Evolutionary conservation across 2,888 invertebrate genomes (phyloP).

Genomic region (Pollenia griseotomentosa): DNA sequence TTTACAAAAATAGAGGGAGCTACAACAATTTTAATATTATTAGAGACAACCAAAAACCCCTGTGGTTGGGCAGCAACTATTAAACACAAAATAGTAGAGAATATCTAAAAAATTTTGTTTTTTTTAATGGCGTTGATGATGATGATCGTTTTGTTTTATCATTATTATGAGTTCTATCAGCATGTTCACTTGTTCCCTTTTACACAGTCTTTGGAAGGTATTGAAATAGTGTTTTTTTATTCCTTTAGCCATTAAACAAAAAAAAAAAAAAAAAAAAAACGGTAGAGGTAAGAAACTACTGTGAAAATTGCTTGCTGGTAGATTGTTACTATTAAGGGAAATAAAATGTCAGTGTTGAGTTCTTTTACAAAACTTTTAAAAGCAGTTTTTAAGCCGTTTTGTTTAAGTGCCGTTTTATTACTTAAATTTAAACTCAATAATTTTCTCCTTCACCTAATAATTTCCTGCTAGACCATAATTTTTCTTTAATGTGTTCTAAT

Average conservation of each 20-base stretch:
- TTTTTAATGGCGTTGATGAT: conserved; percentile 23
- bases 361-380: too few species aligned
- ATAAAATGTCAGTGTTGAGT: background rate
- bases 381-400: too few species aligned
- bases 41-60: conserved; percentile 19
- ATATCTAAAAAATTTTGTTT: background rate
- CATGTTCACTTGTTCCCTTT: conserved; percentile 47
- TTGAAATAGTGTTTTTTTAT: conserved; percentile 12
- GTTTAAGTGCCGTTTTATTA: too few species aligned
- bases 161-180: conserved; percentile 31
- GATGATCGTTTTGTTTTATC: conserved; percentile 32
- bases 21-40: conserved; percentile 4
- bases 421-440: background rate
- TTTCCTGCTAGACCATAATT: conserved; percentile 59
- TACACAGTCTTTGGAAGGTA: conserved; percentile 9
- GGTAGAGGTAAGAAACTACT: background rate
- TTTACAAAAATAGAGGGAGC: conserved; percentile 18
- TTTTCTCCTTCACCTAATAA: conserved; percentile 4
- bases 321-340: background rate
- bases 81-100: background rate
- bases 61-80: conserved; percentile 20
- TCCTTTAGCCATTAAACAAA: conserved; percentile 27
- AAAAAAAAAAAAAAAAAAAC: background rate
- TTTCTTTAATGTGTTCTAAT: conserved; percentile 66
- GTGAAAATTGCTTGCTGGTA: background rate